Conservation (phyloP, 2,797 vertebrate genomes). For the Denticeps clupeoides region DNA sequence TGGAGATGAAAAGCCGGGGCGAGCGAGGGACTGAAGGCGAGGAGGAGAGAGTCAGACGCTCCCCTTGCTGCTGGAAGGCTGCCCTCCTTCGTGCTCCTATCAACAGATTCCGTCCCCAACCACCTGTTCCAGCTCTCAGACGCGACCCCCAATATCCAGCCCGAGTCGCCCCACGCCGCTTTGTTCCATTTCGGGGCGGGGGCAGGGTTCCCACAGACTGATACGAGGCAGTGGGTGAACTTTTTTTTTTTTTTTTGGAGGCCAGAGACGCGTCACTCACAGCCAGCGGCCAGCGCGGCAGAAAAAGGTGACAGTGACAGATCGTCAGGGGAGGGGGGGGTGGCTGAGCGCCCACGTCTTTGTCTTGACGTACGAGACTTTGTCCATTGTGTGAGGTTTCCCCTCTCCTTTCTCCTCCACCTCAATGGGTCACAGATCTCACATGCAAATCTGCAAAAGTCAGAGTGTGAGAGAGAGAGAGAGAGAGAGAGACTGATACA, state of each 20-base stretch:
- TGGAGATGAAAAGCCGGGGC: slow-evolving; percentile 73
- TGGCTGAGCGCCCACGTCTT: slow-evolving; percentile 25
- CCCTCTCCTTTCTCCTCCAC: slow-evolving; percentile 28
- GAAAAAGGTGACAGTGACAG: neutral
- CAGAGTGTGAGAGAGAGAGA: slow-evolving; percentile 11
- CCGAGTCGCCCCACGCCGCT: too few species aligned
- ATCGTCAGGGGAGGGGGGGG: slow-evolving; percentile 18
- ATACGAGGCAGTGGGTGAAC: slow-evolving; percentile 52
- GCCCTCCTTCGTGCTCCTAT: slow-evolving; percentile 69
- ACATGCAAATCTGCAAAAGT: slow-evolving; percentile 34
- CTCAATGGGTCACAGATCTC: slow-evolving; percentile 50
- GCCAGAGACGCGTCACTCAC: slow-evolving; percentile 4
- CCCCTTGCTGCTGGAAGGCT: slow-evolving; percentile 78
- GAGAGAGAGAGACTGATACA: slow-evolving; percentile 11
- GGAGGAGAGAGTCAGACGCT: slow-evolving; percentile 26
- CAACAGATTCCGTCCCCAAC: slow-evolving; percentile 41
- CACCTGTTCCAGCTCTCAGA: too few species aligned
- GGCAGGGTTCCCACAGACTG: too few species aligned
- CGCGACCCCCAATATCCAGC: too few species aligned
- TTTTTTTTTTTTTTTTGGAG: neutral
- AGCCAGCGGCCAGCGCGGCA: neutral
- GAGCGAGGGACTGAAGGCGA: slow-evolving; percentile 32
- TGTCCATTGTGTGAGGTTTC: slow-evolving; percentile 33
- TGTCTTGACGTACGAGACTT: slow-evolving; percentile 27
- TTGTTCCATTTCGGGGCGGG: too few species aligned